A percentile compares a stretch with the other conserved stretches of the same genome.
phyloP scores from a whole-genome alignment of 1,140 invertebrate genomes.

The Diuraphis noxia region DNA sequence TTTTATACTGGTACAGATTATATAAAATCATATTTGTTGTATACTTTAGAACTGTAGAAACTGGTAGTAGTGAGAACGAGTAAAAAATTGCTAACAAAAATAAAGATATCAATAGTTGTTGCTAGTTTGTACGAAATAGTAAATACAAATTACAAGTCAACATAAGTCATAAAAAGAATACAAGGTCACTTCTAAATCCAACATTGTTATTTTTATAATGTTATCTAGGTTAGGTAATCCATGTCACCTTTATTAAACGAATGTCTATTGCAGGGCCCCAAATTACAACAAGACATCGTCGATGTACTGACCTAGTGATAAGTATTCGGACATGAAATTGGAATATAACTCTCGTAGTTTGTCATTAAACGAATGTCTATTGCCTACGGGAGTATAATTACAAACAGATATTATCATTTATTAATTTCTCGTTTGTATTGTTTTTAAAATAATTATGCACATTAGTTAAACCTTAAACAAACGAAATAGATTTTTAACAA shows the following conservation, averaged over 20 bases:
- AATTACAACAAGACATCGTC: too few relatives aligned
- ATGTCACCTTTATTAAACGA: neutral
- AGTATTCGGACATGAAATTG: too few relatives aligned
- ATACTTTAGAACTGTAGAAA: too few relatives aligned
- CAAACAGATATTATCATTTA: too few relatives aligned
- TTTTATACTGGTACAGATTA: neutral
- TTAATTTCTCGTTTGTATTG: neutral
- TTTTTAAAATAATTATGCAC: neutral
- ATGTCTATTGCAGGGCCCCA: too few relatives aligned
- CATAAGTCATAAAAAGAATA: neutral
- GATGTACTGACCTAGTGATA: too few relatives aligned
- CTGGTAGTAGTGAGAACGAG: neutral
- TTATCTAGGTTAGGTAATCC: neutral
- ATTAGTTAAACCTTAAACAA: too few relatives aligned
- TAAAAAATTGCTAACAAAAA: neutral
- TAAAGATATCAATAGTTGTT: neutral
- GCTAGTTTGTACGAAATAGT: neutral
- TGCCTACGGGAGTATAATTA: too few relatives aligned
- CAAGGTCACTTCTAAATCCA: constrained; percentile 1
- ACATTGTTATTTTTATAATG: neutral
- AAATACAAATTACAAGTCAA: neutral
- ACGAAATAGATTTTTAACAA: neutral
- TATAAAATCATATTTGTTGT: too few relatives aligned
- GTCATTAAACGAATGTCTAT: neutral
- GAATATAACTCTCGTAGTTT: too few relatives aligned